Percentiles rank a stretch among this genome's conserved stretches.
Evolutionary conservation across 2,888 invertebrate genomes (phyloP).

Genomic region (Aspidiotus rigidus): DNA sequence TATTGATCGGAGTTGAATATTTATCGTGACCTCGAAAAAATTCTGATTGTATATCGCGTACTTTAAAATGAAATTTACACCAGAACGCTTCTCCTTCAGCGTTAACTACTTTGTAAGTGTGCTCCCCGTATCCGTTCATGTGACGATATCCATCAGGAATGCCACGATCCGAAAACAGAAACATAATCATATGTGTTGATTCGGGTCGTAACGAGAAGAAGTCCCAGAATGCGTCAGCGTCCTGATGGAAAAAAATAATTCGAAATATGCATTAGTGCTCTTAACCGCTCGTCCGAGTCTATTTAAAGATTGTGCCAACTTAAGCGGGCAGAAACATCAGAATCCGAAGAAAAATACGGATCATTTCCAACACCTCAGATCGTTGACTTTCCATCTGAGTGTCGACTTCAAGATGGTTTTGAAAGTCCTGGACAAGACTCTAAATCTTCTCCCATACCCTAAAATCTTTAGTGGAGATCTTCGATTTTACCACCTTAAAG

Average conservation of each 20-base stretch:
- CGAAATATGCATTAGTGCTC: neutral
- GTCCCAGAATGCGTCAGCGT: slow-evolving; percentile 94
- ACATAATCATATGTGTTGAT: slow-evolving; percentile 69
- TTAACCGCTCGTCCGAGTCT: too few relatives aligned
- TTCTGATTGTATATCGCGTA: slow-evolving; percentile 38
- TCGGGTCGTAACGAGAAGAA: slow-evolving; percentile 83
- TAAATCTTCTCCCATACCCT: too few relatives aligned
- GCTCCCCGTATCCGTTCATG: slow-evolving; percentile 94
- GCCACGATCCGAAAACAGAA: slow-evolving; percentile 85
- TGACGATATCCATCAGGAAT: slow-evolving; percentile 84
- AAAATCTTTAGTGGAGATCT: too few relatives aligned
- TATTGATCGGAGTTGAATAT: neutral
- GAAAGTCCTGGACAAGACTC: too few relatives aligned
- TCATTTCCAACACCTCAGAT: too few relatives aligned
- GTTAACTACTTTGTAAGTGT: slow-evolving; percentile 86
- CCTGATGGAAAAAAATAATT: slow-evolving; percentile 44
- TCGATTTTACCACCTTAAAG: too few relatives aligned
- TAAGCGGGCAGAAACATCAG: too few relatives aligned
- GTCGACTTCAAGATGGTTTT: too few relatives aligned
- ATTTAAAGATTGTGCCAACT: too few relatives aligned
- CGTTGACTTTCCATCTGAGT: too few relatives aligned
- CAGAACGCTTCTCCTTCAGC: slow-evolving; percentile 59
- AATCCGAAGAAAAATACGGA: too few relatives aligned
- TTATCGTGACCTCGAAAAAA: neutral
- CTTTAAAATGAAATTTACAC: slow-evolving; percentile 88